Conservation (phyloP, 2,888 invertebrate species). For the Clitarchus hookeri region DNA sequence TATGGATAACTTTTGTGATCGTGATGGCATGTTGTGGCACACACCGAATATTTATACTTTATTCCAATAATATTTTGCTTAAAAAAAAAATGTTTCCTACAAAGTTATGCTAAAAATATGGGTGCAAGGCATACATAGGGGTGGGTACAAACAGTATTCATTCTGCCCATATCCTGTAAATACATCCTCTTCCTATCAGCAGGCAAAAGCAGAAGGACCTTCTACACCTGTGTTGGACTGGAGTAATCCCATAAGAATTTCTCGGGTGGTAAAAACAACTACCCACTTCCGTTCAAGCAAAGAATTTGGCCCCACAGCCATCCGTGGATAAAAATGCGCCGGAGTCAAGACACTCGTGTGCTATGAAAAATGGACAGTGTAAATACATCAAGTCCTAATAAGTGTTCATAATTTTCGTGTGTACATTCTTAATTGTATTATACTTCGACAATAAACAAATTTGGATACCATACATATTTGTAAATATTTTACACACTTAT, state of each 20-base stretch:
- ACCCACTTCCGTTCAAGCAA: neutral
- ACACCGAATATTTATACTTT: too few species aligned
- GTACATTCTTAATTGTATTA: neutral
- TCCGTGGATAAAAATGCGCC: neutral
- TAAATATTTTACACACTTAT: neutral
- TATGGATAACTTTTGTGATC: too few species aligned
- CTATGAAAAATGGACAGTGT: neutral
- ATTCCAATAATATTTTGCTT: too few species aligned
- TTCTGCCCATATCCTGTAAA: too few species aligned
- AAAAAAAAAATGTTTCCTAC: too few species aligned
- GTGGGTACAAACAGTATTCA: too few species aligned
- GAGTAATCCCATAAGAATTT: constrained; percentile 21
- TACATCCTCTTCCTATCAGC: neutral
- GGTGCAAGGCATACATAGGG: too few species aligned
- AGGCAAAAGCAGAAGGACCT: constrained; percentile 22
- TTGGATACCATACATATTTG: neutral
- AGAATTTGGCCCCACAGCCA: neutral
- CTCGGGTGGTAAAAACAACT: constrained; percentile 21
- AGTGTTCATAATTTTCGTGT: neutral
- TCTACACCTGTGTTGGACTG: neutral
- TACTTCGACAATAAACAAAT: too few species aligned
- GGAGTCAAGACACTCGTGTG: neutral
- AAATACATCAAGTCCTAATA: constrained; percentile 25
- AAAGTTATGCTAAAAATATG: too few species aligned
- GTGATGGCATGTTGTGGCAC: too few species aligned